Conservation (phyloP, 2,113 vertebrate genomes). For the Aegithalos caudatus region DNA sequence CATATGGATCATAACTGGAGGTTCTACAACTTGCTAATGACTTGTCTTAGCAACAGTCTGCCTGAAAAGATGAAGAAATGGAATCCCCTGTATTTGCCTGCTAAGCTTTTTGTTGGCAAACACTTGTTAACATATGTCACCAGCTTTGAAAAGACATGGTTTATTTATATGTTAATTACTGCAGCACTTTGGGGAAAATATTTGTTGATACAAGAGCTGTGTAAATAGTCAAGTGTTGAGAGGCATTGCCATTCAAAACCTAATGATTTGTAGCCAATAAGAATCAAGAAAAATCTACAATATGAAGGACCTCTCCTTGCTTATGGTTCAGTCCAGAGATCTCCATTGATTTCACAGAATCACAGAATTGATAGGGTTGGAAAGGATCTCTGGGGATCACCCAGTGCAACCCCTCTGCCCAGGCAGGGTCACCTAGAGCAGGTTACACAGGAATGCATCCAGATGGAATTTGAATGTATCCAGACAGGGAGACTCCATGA, state of each 20-base stretch:
- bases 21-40: conserved; percentile 19
- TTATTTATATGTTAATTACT: conserved; percentile 65
- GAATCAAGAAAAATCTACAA: not conserved
- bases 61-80: not conserved
- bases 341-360: not conserved
- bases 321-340: not conserved
- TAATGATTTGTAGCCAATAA: not conserved
- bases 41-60: not conserved
- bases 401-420: too few relatives aligned
- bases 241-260: not conserved
- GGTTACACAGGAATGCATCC: not conserved
- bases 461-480: not conserved
- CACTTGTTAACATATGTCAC: conserved; percentile 47
- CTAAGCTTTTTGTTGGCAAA: conserved; percentile 40
- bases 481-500: not conserved
- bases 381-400: not conserved
- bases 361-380: not conserved
- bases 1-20: not conserved
- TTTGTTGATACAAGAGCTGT: conserved; percentile 33
- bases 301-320: not conserved
- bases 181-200: conserved; percentile 37
- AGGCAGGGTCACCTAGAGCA: not conserved
- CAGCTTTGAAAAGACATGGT: conserved; percentile 38
- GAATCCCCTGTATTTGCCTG: not conserved
- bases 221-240: conserved; percentile 42